A percentile compares a stretch with the other conserved stretches of the same genome.
Evolutionary conservation across 2,888 invertebrate species (phyloP).

Genomic region (Xylota segnis): DNA sequence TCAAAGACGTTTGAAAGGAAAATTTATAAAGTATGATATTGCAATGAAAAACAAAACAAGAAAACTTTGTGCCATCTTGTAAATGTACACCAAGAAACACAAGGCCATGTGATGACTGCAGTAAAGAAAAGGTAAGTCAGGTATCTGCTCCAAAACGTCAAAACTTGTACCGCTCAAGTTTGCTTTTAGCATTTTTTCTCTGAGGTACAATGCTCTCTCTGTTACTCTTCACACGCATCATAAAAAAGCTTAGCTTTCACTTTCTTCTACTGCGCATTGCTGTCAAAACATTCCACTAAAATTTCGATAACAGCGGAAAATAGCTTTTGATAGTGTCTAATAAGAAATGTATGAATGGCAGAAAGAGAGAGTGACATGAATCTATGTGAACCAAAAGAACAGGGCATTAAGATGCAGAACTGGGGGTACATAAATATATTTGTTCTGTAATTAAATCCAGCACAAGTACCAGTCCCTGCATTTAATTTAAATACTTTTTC

Average conservation of each 20-base stretch:
- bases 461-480: not conserved
- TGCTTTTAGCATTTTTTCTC: not conserved
- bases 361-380: conserved; percentile 22
- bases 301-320: not conserved
- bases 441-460: not conserved
- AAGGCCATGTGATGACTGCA: conserved; percentile 24
- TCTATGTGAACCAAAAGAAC: not conserved
- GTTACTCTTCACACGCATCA: conserved; percentile 11
- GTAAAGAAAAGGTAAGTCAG: conserved; percentile 23
- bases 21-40: not conserved
- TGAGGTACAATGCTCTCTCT: conserved; percentile 7
- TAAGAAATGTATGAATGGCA: not conserved
- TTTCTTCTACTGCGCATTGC: conserved; percentile 50
- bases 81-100: not conserved
- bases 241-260: conserved; percentile 45
- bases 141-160: not conserved
- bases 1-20: not conserved
- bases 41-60: not conserved
- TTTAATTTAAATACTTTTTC: not conserved
- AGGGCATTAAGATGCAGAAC: not conserved
- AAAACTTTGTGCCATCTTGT: not conserved
- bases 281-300: not conserved
- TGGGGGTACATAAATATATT: not conserved
- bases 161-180: conserved; percentile 4
- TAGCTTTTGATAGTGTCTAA: conserved; percentile 24